These are phyloP conservation scores for Grapholita molesta DNA, from an alignment of 1,140 invertebrate genomes.

Conservation along the genomic window DNA sequence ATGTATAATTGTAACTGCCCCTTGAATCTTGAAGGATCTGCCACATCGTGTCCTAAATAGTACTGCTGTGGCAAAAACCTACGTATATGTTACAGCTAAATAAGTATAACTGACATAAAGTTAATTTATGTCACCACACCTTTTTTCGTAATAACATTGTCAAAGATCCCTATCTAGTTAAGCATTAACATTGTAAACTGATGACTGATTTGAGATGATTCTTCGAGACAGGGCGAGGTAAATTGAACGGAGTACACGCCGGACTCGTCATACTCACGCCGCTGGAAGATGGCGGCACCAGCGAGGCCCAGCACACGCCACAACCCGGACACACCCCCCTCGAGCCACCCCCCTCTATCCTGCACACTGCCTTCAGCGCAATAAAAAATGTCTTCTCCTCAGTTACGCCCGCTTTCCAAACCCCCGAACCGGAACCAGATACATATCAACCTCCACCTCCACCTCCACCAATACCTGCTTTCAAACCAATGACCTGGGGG, in stretches of 20 bases:
- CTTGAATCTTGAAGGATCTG: too few relatives aligned
- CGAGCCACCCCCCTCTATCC: slow-evolving; percentile 61
- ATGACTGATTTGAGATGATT: slow-evolving; percentile 21
- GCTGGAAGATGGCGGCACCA: slow-evolving; percentile 44
- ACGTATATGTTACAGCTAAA: too few relatives aligned
- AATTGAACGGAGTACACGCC: slow-evolving; percentile 69
- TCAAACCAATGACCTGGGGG: slow-evolving; percentile 56
- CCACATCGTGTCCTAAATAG: too few relatives aligned
- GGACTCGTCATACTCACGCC: slow-evolving; percentile 64
- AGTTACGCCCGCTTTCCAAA: slow-evolving; percentile 26
- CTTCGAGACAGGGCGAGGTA: slow-evolving; percentile 71
- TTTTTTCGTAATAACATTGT: background rate
- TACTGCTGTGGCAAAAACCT: too few relatives aligned
- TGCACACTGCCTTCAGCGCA: slow-evolving; percentile 59
- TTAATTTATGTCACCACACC: too few relatives aligned
- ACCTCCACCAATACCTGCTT: slow-evolving; percentile 48
- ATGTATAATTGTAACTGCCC: too few relatives aligned
- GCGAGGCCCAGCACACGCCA: slow-evolving; percentile 35
- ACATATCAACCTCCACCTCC: slow-evolving; percentile 46
- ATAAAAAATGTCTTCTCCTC: slow-evolving; percentile 58
- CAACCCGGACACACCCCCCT: slow-evolving; percentile 49
- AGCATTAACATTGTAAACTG: background rate
- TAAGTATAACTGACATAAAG: too few relatives aligned
- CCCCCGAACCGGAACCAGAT: slow-evolving; percentile 29
- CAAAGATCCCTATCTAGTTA: background rate